These are phyloP conservation scores for Anarsia innoxiella DNA, from an alignment of 2,888 invertebrate genomes.

Conservation along the genomic window DNA sequence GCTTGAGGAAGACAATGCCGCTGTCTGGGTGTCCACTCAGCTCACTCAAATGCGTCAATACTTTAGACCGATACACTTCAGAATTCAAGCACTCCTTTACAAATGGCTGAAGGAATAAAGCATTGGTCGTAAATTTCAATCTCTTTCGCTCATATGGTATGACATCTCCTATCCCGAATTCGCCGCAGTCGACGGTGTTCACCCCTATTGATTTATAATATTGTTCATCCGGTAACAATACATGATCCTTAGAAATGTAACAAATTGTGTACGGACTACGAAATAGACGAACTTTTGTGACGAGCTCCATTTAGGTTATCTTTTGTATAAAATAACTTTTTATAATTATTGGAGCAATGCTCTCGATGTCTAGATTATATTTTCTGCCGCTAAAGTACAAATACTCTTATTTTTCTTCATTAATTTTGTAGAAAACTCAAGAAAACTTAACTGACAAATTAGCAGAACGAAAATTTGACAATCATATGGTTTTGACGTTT, in stretches of 20 bases:
- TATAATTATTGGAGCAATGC: no score
- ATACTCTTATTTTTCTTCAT: no score
- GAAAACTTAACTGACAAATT: no score
- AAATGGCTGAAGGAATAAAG: conserved; percentile 53
- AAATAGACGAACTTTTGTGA: conserved; percentile 45
- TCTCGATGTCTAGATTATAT: no score
- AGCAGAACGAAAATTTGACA: no score
- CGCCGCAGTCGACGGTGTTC: conserved; percentile 31
- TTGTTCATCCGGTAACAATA: conserved; percentile 36
- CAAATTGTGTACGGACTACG: conserved; percentile 44
- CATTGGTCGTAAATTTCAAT: conserved; percentile 34
- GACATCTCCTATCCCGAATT: conserved; percentile 25
- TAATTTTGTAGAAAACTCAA: no score
- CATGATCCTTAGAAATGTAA: conserved; percentile 40
- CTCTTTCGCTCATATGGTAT: conserved; percentile 5
- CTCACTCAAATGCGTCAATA: conserved; percentile 39
- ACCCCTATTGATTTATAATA: conserved; percentile 42
- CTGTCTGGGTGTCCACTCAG: conserved; percentile 32
- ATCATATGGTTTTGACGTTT: no score
- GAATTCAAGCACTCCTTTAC: conserved; percentile 49
- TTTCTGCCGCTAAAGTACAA: no score
- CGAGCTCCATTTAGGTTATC: conserved; percentile 37
- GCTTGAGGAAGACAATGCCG: conserved; percentile 43
- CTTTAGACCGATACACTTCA: conserved; percentile 42
- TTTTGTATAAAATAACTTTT: no score